Conservation (phyloP, 2,113 vertebrate genomes). For the Rhabdornis inornatus region DNA sequence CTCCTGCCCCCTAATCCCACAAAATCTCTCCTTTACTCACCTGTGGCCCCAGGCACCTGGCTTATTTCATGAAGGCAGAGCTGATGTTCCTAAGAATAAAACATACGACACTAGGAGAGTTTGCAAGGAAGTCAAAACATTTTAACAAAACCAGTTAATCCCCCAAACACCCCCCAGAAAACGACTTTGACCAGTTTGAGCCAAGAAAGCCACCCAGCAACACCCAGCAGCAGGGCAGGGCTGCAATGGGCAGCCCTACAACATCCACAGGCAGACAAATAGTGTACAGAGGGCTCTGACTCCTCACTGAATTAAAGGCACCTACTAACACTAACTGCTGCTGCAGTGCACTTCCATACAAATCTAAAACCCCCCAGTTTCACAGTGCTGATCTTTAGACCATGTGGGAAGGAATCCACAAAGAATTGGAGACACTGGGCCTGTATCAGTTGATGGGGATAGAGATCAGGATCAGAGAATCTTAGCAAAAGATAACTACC, state of each 20-base stretch:
- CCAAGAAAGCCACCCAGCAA: not conserved
- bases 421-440: not conserved
- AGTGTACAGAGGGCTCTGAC: not conserved
- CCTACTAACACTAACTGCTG: not conserved
- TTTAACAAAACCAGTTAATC: not conserved
- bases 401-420: not conserved
- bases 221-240: not conserved
- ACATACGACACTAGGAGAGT: not conserved
- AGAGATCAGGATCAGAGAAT: not conserved
- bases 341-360: not conserved
- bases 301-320: not conserved
- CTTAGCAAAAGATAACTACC: not conserved
- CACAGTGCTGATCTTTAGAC: fast-evolving
- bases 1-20: not conserved
- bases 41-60: not conserved
- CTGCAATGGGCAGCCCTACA: not conserved
- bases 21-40: not conserved
- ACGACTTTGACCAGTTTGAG: not conserved
- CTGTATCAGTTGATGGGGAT: not conserved
- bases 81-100: not conserved
- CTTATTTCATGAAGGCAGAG: not conserved
- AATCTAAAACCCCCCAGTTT: not conserved
- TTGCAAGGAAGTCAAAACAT: not conserved
- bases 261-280: not conserved
- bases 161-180: too few relatives aligned